Percentiles rank a stretch among this genome's conserved stretches.
Conservation (phyloP, 2,797 vertebrate genomes). For the Lepidocolaptes lacrymiger region DNA sequence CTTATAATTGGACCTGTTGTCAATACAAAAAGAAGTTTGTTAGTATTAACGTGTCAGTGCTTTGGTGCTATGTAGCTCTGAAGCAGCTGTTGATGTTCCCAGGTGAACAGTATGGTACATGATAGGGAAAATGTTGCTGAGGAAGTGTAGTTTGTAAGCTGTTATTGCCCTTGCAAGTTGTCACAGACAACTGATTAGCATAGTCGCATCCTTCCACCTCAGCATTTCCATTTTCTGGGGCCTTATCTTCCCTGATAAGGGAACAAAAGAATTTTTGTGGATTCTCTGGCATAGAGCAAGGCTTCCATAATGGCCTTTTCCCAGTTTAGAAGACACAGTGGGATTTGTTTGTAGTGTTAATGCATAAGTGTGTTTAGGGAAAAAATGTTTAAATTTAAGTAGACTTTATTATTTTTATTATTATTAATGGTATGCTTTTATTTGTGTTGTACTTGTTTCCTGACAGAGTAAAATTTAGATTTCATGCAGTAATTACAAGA, state of each 20-base stretch:
- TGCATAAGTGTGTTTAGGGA: neutral
- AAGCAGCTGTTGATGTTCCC: slow-evolving; percentile 19
- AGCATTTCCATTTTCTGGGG: neutral
- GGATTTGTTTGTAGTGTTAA: neutral
- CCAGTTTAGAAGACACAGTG: neutral
- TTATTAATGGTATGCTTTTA: neutral
- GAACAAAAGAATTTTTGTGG: neutral
- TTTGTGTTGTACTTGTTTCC: slow-evolving; percentile 4
- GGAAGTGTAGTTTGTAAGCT: neutral
- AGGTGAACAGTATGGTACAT: neutral
- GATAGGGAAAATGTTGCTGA: neutral
- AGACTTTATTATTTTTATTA: neutral
- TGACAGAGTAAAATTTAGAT: neutral
- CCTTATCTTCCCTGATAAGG: neutral
- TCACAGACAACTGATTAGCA: neutral
- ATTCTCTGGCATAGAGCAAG: neutral
- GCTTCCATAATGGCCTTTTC: neutral
- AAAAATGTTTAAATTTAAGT: neutral
- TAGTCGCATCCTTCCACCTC: neutral
- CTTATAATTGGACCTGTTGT: neutral
- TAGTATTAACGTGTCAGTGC: neutral
- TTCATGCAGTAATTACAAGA: slow-evolving; percentile 18
- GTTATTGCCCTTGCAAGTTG: neutral
- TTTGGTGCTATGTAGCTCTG: neutral
- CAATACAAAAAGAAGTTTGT: neutral